These are phyloP conservation scores for Tringa solitaria DNA, from an alignment of 2,113 vertebrate species.

Conservation along the genomic window DNA sequence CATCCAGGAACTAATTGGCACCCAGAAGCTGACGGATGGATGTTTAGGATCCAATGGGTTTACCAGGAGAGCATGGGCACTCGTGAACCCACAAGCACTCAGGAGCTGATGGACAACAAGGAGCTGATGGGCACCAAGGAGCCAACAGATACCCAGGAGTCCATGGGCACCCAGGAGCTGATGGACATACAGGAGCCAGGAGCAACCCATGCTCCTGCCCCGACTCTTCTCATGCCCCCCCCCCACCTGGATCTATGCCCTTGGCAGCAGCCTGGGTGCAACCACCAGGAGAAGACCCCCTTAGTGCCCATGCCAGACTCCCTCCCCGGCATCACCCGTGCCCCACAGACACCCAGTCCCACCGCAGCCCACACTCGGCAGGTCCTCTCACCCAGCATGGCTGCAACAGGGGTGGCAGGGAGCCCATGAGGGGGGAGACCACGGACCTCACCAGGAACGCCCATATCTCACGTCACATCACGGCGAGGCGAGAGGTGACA, in stretches of 20 bases:
- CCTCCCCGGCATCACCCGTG: neutral
- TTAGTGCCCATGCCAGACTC: neutral
- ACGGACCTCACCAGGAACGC: neutral
- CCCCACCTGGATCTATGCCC: neutral
- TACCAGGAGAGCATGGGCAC: neutral
- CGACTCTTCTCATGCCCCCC: no score
- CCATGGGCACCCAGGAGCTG: neutral
- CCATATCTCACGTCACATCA: neutral
- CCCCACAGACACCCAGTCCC: neutral
- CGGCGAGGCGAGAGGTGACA: neutral
- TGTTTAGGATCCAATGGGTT: neutral
- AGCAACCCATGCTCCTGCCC: neutral
- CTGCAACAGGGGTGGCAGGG: fast-evolving
- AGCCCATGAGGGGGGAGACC: neutral
- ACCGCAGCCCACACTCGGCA: fast-evolving
- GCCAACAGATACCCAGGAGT: neutral
- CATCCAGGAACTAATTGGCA: no score
- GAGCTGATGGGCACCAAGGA: neutral
- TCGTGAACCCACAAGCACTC: neutral
- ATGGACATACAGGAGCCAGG: neutral
- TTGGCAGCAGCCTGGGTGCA: neutral
- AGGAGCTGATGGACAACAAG: neutral
- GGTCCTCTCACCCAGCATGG: fast-evolving
- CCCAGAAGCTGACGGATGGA: neutral
- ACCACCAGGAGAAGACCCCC: neutral